phyloP scores from a whole-genome alignment of 1,140 invertebrate genomes.

The Euwallacea similis region DNA sequence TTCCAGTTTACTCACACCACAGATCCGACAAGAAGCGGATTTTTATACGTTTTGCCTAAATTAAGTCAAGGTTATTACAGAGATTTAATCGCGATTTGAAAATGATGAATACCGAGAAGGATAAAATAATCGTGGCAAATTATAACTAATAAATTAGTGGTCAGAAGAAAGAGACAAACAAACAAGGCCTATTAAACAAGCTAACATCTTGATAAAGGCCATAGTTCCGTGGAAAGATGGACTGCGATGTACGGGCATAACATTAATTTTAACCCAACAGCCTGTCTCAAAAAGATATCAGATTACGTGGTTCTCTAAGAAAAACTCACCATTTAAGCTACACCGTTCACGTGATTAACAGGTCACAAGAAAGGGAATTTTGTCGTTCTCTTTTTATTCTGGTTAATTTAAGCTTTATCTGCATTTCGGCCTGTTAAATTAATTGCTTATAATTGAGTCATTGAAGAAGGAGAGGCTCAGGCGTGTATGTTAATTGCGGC shows the following conservation, averaged over 20 bases:
- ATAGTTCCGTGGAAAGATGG: conserved; percentile 51
- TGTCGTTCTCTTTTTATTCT: conserved; percentile 23
- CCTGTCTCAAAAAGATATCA: conserved; percentile 50
- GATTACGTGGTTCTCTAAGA: conserved; percentile 50
- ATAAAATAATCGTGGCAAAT: conserved; percentile 34
- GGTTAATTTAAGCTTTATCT: conserved; percentile 23
- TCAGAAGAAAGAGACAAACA: conserved; percentile 40
- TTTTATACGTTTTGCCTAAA: too few relatives aligned
- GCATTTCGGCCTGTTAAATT: conserved; percentile 18
- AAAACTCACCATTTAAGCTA: conserved; percentile 49
- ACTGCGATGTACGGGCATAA: conserved; percentile 51
- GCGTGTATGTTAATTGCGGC: too few relatives aligned
- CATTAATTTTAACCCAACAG: conserved; percentile 54
- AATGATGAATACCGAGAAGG: conserved; percentile 26
- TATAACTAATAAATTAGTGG: conserved; percentile 36
- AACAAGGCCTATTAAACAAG: conserved; percentile 52
- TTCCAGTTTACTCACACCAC: too few relatives aligned
- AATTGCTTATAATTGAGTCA: conserved; percentile 26
- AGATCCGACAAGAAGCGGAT: too few relatives aligned
- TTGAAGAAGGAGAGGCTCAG: neutral
- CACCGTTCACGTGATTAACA: conserved; percentile 35
- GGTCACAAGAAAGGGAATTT: conserved; percentile 24
- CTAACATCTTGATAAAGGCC: conserved; percentile 54
- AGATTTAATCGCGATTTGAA: conserved; percentile 1
- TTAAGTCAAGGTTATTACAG: neutral